Conservation (phyloP, 2,888 invertebrate species). For the Rhagium mordax region DNA sequence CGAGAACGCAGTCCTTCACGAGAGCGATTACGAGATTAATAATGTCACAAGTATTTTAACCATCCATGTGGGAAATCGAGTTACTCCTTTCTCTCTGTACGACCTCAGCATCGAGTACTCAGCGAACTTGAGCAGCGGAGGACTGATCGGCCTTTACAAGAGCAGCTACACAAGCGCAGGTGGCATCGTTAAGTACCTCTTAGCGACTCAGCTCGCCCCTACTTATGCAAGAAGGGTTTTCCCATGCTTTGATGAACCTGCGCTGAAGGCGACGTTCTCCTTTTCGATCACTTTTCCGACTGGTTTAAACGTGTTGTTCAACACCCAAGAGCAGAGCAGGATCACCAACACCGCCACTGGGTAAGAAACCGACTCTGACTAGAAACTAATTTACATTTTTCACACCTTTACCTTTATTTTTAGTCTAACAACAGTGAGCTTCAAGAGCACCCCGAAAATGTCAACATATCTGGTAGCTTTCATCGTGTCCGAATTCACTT, state of each 20-base stretch:
- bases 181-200: conserved; percentile 45
- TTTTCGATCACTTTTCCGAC: conserved; percentile 45
- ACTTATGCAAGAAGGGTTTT: conserved; percentile 51
- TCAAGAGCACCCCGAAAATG: background rate
- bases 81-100: background rate
- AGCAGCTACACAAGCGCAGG: conserved; percentile 46
- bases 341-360: background rate
- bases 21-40: conserved; percentile 23
- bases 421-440: too few relatives aligned
- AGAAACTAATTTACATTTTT: too few relatives aligned
- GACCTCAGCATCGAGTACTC: background rate
- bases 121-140: conserved; percentile 41
- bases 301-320: conserved; percentile 42
- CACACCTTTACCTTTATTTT: too few relatives aligned
- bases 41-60: conserved; percentile 43
- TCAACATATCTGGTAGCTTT: background rate
- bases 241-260: conserved; percentile 58
- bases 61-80: conserved; percentile 11
- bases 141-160: conserved; percentile 54
- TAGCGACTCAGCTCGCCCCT: conserved; percentile 54
- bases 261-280: conserved; percentile 51
- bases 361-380: conserved; percentile 14
- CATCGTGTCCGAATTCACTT: background rate
- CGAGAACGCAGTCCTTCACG: background rate
- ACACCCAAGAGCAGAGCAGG: conserved; percentile 31